Percentiles rank a stretch among this genome's conserved stretches.
These are phyloP conservation scores for Xenus cinereus DNA, from an alignment of 2,113 vertebrate species.

Conservation along the genomic window DNA sequence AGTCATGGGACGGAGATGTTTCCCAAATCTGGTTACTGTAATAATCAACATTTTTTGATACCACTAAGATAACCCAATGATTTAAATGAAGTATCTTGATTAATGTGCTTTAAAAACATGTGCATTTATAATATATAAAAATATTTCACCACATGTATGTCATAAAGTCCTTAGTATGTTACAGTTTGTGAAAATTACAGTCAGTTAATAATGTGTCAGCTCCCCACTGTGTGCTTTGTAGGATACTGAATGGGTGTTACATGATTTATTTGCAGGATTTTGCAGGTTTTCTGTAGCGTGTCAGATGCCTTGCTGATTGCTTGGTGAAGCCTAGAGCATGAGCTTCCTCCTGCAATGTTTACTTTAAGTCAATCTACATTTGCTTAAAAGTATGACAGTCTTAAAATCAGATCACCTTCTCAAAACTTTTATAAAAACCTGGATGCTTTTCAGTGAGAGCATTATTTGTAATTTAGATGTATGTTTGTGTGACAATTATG, in stretches of 20 bases:
- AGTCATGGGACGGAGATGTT: neutral
- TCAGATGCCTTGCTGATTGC: constrained; percentile 57
- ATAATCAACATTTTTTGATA: neutral
- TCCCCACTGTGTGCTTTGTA: constrained; percentile 28
- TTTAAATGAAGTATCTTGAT: constrained; percentile 6
- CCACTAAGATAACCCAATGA: neutral
- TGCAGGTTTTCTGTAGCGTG: constrained; percentile 49
- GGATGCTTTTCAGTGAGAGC: neutral
- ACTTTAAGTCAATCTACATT: constrained; percentile 38
- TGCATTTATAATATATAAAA: neutral
- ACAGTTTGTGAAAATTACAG: constrained; percentile 50
- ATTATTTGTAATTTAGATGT: neutral
- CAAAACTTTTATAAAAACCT: neutral
- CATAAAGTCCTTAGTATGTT: constrained; percentile 23
- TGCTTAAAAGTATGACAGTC: constrained; percentile 16
- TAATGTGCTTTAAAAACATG: neutral
- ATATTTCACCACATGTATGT: constrained; percentile 14
- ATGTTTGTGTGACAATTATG: neutral
- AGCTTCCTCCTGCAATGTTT: constrained; percentile 60
- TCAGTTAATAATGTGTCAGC: constrained; percentile 48
- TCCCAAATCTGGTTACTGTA: neutral
- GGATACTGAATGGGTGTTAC: constrained; percentile 54
- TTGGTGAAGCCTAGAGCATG: constrained; percentile 43
- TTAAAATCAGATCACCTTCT: neutral
- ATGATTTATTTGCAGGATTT: constrained; percentile 56